These are phyloP conservation scores for Eriocheir sinensis DNA, from an alignment of 1,140 invertebrate species.

Conservation along the genomic window DNA sequence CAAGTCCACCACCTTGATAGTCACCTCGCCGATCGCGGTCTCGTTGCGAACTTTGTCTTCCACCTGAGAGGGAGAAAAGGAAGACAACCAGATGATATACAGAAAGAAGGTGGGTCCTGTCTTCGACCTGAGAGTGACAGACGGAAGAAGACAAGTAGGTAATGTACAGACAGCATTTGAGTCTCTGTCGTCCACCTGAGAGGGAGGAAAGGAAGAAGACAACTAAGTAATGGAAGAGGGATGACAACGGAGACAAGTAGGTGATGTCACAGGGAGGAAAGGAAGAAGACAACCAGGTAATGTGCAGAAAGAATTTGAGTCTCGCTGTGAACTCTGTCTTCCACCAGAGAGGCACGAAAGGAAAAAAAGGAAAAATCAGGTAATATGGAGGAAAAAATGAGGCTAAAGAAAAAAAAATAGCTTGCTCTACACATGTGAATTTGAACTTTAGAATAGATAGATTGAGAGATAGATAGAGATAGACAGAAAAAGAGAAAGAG, in stretches of 20 bases:
- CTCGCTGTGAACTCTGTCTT: constrained; percentile 68
- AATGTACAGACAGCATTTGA: too few relatives aligned
- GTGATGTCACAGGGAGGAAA: too few relatives aligned
- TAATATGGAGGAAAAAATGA: too few relatives aligned
- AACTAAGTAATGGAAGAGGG: neutral
- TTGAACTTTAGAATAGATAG: too few relatives aligned
- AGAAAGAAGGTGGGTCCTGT: too few relatives aligned
- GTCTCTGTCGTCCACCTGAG: constrained; percentile 83
- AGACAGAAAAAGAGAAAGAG: neutral
- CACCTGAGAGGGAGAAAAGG: constrained; percentile 56
- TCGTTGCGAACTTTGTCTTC: constrained; percentile 70
- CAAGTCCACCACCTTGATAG: constrained; percentile 86
- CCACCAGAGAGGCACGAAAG: constrained; percentile 51
- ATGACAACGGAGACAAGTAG: too few relatives aligned
- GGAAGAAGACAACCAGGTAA: neutral
- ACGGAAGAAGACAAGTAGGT: constrained; percentile 90
- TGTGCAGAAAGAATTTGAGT: neutral
- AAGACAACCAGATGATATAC: neutral
- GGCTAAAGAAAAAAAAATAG: too few relatives aligned
- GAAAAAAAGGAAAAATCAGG: constrained; percentile 80
- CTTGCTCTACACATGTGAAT: too few relatives aligned
- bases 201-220: neutral
- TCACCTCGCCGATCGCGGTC: constrained; percentile 63
- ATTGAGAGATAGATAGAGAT: too few relatives aligned
- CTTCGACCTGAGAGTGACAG: constrained; percentile 83